A percentile compares a stretch with the other conserved stretches of the same genome.
phyloP scores from a whole-genome alignment of 2,888 invertebrate species.

The Molorchus minor region DNA sequence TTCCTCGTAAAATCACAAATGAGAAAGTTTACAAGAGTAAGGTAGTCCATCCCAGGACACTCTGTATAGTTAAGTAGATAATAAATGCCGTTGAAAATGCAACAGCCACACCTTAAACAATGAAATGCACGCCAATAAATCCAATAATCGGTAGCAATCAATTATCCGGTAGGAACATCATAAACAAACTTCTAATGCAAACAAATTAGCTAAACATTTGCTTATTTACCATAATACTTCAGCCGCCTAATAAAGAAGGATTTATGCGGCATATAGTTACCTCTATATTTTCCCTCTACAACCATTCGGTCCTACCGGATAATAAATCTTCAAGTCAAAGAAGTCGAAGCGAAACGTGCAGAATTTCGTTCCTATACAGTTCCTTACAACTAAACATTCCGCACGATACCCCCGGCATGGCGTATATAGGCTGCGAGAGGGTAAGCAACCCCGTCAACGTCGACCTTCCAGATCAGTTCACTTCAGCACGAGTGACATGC shows the following conservation, averaged over 20 bases:
- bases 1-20: too few relatives aligned
- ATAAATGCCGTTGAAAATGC: too few relatives aligned
- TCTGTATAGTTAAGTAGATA: too few relatives aligned
- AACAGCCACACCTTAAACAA: too few relatives aligned
- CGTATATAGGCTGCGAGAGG: constrained; percentile 30
- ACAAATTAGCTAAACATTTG: constrained; percentile 38
- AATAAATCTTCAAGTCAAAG: constrained; percentile 57
- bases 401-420: constrained; percentile 24
- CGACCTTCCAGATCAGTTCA: constrained; percentile 55
- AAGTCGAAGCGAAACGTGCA: constrained; percentile 36
- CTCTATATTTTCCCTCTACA: constrained; percentile 59
- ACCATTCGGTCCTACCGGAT: constrained; percentile 57
- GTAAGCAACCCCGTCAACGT: constrained; percentile 37
- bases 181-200: constrained; percentile 26
- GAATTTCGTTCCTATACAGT: constrained; percentile 31
- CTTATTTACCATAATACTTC: constrained; percentile 46
- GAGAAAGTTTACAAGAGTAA: too few relatives aligned
- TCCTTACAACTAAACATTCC: constrained; percentile 32
- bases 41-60: too few relatives aligned
- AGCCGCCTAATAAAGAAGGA: constrained; percentile 56
- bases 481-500: constrained; percentile 57
- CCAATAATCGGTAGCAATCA: constrained; percentile 1
- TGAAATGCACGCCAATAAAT: background rate
- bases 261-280: constrained; percentile 60
- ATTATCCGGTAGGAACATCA: constrained; percentile 19